These are phyloP conservation scores for Potamarius usumacintae DNA, from an alignment of 2,113 vertebrate genomes.

Conservation along the genomic window DNA sequence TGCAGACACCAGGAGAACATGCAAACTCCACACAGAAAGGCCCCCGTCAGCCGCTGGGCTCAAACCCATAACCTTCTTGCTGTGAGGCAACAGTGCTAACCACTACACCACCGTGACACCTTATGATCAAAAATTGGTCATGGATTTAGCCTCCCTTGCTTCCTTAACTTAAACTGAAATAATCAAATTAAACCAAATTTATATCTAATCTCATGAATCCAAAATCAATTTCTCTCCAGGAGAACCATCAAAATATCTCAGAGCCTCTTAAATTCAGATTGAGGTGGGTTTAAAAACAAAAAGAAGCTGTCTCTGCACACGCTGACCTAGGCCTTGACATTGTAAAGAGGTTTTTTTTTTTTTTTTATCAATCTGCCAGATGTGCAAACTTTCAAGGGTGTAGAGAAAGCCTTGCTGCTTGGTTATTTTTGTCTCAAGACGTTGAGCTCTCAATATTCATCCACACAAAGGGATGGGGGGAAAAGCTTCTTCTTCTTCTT, in stretches of 20 bases:
- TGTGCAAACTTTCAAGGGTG: not conserved
- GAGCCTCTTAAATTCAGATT: not conserved
- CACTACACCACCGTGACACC: too few relatives aligned
- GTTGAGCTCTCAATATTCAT: constrained; percentile 11
- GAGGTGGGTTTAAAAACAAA: not conserved
- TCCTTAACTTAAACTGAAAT: not conserved
- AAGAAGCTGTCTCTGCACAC: not conserved
- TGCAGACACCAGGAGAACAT: too few relatives aligned
- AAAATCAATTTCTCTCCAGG: not conserved
- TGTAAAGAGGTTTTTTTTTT: not conserved
- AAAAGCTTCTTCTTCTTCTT: not conserved
- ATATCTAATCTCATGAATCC: not conserved
- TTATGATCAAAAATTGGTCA: not conserved
- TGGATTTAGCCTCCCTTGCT: not conserved
- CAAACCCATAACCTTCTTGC: too few relatives aligned
- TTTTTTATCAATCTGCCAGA: not conserved
- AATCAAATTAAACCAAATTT: not conserved
- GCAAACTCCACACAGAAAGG: too few relatives aligned
- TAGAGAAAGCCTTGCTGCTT: not conserved
- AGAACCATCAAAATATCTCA: not conserved
- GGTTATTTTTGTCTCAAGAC: not conserved
- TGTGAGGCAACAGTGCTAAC: too few relatives aligned
- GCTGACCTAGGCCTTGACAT: not conserved
- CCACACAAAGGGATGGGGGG: not conserved
- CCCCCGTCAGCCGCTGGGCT: too few relatives aligned